Evolutionary conservation across 2,888 invertebrate genomes (phyloP).

Genomic region (Aphodius sticticus): DNA sequence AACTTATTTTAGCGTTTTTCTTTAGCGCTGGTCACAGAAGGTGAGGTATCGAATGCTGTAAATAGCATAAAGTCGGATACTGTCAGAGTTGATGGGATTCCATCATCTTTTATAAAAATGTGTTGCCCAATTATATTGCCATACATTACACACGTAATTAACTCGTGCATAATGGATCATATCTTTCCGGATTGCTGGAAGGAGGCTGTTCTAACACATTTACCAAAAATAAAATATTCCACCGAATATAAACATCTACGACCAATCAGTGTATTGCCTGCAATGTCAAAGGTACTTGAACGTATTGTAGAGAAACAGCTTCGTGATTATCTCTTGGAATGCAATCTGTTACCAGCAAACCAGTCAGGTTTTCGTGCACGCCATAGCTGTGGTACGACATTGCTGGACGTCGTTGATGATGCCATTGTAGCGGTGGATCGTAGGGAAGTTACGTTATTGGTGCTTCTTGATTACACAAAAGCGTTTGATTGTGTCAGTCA

Average conservation of each 20-base stretch:
- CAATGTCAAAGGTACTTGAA: not conserved
- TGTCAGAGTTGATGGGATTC: no score
- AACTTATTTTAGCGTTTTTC: not conserved
- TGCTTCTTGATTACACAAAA: not conserved
- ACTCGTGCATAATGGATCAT: no score
- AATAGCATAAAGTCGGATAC: no score
- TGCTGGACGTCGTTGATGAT: not conserved
- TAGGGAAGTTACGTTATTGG: not conserved
- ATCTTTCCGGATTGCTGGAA: no score
- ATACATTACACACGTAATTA: no score
- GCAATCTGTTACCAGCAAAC: not conserved
- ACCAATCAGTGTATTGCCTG: no score
- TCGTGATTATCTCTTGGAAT: not conserved
- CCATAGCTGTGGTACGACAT: not conserved
- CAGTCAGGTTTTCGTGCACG: not conserved
- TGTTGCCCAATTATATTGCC: no score
- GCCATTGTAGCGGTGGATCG: not conserved
- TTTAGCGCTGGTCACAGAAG: not conserved
- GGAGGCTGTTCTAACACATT: no score
- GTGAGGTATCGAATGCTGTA: no score
- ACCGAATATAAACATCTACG: no score
- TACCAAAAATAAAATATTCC: no score
- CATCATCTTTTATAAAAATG: no score
- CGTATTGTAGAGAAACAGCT: not conserved
- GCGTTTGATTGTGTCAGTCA: not conserved